Conservation (phyloP, 2,888 invertebrate species). For the Falcaria lacertinaria region DNA sequence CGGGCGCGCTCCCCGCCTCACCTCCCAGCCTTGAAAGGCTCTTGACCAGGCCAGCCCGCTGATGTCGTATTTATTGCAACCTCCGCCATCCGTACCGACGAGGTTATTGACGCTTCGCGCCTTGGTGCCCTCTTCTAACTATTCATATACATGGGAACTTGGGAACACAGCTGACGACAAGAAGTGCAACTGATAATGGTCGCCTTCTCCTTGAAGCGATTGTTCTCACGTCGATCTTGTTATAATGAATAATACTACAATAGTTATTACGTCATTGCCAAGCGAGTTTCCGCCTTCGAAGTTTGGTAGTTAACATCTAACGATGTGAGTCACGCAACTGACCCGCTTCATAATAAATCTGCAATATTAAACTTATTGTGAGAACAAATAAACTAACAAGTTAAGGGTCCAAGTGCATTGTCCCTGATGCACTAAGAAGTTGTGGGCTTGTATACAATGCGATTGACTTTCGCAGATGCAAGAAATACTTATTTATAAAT, state of each 20-base stretch:
- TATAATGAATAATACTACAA: slow-evolving; percentile 74
- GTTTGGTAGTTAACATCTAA: slow-evolving; percentile 55
- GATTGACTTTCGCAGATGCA: slow-evolving; percentile 42
- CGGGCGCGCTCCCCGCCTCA: slow-evolving; percentile 68
- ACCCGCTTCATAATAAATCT: slow-evolving; percentile 58
- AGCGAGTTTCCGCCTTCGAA: slow-evolving; percentile 74
- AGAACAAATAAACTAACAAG: slow-evolving; percentile 25
- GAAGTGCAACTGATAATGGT: slow-evolving; percentile 40
- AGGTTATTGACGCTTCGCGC: slow-evolving; percentile 74
- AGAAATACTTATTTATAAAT: slow-evolving; percentile 58
- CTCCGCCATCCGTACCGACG: slow-evolving; percentile 75
- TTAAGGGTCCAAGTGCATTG: slow-evolving; percentile 36
- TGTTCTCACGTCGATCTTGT: slow-evolving; percentile 73
- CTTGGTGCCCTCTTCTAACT: slow-evolving; percentile 45
- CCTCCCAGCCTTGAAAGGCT: slow-evolving; percentile 79
- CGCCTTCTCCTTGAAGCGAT: slow-evolving; percentile 66
- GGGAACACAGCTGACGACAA: slow-evolving; percentile 48
- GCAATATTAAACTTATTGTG: slow-evolving; percentile 38
- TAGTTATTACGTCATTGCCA: slow-evolving; percentile 74
- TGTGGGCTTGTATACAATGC: slow-evolving; percentile 11
- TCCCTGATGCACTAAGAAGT: slow-evolving; percentile 29
- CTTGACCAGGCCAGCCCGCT: slow-evolving; percentile 76
- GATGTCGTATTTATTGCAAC: slow-evolving; percentile 78
- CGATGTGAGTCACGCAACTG: slow-evolving; percentile 72
- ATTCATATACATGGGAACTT: slow-evolving; percentile 58